Base-by-base conservation (phyloP, 2,797 vertebrate genomes). In the Neosilurus hyrtlii region DNA sequence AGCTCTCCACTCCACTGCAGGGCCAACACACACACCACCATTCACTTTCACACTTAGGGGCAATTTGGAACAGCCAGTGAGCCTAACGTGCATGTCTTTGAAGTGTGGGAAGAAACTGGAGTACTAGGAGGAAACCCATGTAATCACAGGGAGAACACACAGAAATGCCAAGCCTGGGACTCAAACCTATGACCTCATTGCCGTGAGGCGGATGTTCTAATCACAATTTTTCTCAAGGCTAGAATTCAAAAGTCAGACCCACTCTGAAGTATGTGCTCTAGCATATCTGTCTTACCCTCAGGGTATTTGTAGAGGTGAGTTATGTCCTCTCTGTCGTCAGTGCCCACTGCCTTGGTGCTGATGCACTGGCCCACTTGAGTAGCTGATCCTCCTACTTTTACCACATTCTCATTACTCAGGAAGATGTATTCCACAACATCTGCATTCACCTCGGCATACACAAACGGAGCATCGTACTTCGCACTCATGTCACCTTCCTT, bases 381-480 rank as follows among this genome's bases (percentile, higher is more conserved):
- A 0, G 88, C 86, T 43, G 91, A 92, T 51, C 87, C 90, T 63
- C 83, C 52, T 30, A 95, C 89, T 79, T 89, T 92, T 61, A 89
- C 59, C 30, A 89, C 0, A 4, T 90, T 84, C 67, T 96, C 96
- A 0, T 92, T 91, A 0, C 57, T 51, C 84, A 90, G 86, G 4
- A 82, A 87, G 65, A 97, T 89, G 90, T 93, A 90, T 62, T 95
- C 90, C 59, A 96, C 94, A 57, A 97, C 92, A 0, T 97, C 96
- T 0, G 97, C 97, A 0, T 97, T 99, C 86, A 99, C 97, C 92
- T 98, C 96, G 0, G 97, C 96, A 0, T 96, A 98, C 80, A 98
- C 91, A 12, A 97, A 99, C 1, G 95, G 93, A 0, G 92, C 88
- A 0, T 98, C 97, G 0, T 96, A 97, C 85, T 95, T 95, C 79